Percentiles rank a stretch among this genome's conserved stretches.
Conservation (phyloP, 92 coral and sea anemone genomes). For the Phenganax stokvisi region DNA sequence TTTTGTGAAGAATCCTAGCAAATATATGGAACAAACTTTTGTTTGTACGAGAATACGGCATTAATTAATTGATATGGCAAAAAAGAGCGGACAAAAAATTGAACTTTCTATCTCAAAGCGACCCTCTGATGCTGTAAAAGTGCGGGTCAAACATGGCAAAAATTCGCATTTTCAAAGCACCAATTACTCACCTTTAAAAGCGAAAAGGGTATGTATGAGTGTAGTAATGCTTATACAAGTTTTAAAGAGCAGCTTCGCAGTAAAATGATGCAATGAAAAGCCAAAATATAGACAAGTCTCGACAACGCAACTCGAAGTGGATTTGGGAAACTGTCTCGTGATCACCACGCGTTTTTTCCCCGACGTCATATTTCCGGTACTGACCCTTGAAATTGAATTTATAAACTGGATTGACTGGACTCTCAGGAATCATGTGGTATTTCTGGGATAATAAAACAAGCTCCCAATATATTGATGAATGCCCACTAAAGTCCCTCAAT, state of each 20-base stretch:
- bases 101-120: neutral
- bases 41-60: neutral
- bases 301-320: conserved; percentile 6
- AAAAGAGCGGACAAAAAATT: neutral
- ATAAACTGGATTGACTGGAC: neutral
- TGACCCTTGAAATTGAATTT: neutral
- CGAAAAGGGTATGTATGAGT: neutral
- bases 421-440: neutral
- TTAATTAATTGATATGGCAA: neutral
- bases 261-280: neutral
- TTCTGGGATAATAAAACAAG: neutral
- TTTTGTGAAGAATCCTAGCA: neutral
- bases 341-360: neutral
- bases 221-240: neutral
- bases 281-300: conserved; percentile 3
- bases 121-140: neutral
- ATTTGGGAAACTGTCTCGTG: neutral
- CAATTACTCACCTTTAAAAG: conserved; percentile 5
- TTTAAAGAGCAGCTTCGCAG: neutral
- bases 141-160: neutral
- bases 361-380: conserved; percentile 17
- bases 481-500: too few species aligned
- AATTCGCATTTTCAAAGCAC: neutral
- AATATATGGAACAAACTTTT: neutral
- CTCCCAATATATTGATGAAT: too few species aligned